A percentile compares a stretch with the other conserved stretches of the same genome.
Conservation (phyloP, 2,113 vertebrate species). For the Cryptotis parvus region DNA sequence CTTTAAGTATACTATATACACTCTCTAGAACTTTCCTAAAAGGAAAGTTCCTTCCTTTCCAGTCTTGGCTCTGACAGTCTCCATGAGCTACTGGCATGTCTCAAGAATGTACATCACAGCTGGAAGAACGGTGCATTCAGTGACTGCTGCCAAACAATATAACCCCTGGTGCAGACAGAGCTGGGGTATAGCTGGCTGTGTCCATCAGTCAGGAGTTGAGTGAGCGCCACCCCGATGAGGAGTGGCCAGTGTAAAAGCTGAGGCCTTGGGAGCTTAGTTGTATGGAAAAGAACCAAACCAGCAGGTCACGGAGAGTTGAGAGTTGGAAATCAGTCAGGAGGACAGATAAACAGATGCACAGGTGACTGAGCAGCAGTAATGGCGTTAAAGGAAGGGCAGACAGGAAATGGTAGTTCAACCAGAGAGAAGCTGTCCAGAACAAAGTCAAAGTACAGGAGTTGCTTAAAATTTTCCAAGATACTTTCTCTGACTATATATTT, state of each 20-base stretch:
- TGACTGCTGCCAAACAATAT: not conserved
- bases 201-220: not conserved
- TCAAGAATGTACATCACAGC: not conserved
- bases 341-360: not conserved
- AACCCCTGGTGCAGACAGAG: too few relatives aligned
- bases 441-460: conserved; percentile 11
- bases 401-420: not conserved
- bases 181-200: too few relatives aligned
- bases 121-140: not conserved
- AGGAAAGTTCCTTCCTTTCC: not conserved
- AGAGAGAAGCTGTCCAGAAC: not conserved
- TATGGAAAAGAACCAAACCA: not conserved
- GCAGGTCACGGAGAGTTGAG: not conserved
- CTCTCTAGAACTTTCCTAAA: not conserved
- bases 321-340: not conserved
- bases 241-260: conserved; percentile 34
- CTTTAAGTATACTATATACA: too few relatives aligned
- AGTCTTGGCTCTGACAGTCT: not conserved
- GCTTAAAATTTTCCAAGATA: not conserved
- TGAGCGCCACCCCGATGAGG: not conserved
- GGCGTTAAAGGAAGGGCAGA: not conserved
- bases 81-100: not conserved
- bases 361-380: not conserved
- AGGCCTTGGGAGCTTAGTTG: not conserved
- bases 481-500: not conserved